Evolutionary conservation across 92 coral and sea anemone species (phyloP).

Genomic region (Phenganax stokvisi): DNA sequence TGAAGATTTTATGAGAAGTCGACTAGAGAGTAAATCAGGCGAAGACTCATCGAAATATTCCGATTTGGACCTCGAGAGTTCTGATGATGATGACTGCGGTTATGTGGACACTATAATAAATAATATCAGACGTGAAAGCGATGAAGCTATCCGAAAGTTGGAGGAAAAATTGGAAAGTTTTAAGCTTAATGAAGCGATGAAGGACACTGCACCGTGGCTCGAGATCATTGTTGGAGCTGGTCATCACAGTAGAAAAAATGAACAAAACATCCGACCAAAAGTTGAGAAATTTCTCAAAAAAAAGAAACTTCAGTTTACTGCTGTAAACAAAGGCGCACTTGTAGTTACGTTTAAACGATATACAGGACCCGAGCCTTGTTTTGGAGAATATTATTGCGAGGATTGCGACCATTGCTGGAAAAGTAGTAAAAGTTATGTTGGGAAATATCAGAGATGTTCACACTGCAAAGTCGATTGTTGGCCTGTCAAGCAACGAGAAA

Average conservation of each 20-base stretch:
- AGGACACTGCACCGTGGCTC: constrained; percentile 45
- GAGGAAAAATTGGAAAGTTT: constrained; percentile 27
- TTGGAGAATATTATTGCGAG: constrained; percentile 48
- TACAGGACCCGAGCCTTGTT: constrained; percentile 50
- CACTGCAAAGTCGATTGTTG: background rate
- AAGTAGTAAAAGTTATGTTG: constrained; percentile 47
- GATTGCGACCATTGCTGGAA: constrained; percentile 46
- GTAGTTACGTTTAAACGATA: constrained; percentile 47
- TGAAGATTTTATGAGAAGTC: constrained; percentile 2
- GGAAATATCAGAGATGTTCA: constrained; percentile 37
- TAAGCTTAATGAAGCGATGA: constrained; percentile 25
- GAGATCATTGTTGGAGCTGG: constrained; percentile 71
- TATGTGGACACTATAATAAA: constrained; percentile 36
- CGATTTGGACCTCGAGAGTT: background rate
- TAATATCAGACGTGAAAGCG: constrained; percentile 33
- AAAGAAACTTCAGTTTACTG: background rate
- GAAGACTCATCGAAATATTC: background rate
- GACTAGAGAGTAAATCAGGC: background rate
- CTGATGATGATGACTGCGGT: background rate
- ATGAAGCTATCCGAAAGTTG: constrained; percentile 60
- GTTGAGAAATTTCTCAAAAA: constrained; percentile 43
- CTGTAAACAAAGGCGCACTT: constrained; percentile 49
- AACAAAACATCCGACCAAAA: constrained; percentile 55
- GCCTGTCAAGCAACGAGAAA: constrained; percentile 37
- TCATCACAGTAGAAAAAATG: constrained; percentile 42